These are phyloP conservation scores for Passer domesticus DNA, from an alignment of 2,113 vertebrate species.

Conservation along the genomic window DNA sequence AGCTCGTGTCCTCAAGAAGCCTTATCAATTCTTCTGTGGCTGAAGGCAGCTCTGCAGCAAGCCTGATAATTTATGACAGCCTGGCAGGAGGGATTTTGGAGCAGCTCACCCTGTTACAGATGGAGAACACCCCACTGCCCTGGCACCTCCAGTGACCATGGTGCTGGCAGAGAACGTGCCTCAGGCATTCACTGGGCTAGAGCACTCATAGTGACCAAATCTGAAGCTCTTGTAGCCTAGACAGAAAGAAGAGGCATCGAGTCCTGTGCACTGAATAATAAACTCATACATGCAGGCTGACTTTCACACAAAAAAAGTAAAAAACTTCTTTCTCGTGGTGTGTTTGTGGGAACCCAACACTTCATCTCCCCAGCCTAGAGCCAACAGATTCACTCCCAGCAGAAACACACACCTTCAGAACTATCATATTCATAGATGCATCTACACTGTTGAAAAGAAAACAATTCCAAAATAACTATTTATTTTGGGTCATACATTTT, in stretches of 20 bases:
- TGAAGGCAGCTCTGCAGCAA: neutral
- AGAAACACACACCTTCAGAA: neutral
- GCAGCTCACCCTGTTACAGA: no score
- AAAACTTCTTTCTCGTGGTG: neutral
- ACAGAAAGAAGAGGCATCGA: neutral
- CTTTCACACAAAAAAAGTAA: neutral
- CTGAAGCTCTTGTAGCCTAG: neutral
- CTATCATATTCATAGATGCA: neutral
- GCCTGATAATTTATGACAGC: neutral
- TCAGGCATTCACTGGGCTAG: neutral
- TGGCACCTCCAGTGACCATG: neutral
- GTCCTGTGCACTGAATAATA: neutral
- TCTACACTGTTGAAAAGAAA: neutral
- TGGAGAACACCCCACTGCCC: neutral
- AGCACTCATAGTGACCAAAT: rapidly evolving
- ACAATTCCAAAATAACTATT: slow-evolving; percentile 10
- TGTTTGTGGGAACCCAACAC: neutral
- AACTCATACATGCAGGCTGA: neutral
- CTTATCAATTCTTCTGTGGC: neutral
- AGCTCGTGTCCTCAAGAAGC: neutral
- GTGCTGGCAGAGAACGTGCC: neutral
- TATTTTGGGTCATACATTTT: slow-evolving; percentile 5
- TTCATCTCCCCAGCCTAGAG: neutral
- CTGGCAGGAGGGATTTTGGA: neutral
- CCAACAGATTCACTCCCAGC: neutral